These are phyloP conservation scores for Sitobion miscanthi DNA, from an alignment of 1,140 invertebrate genomes.

Conservation along the genomic window DNA sequence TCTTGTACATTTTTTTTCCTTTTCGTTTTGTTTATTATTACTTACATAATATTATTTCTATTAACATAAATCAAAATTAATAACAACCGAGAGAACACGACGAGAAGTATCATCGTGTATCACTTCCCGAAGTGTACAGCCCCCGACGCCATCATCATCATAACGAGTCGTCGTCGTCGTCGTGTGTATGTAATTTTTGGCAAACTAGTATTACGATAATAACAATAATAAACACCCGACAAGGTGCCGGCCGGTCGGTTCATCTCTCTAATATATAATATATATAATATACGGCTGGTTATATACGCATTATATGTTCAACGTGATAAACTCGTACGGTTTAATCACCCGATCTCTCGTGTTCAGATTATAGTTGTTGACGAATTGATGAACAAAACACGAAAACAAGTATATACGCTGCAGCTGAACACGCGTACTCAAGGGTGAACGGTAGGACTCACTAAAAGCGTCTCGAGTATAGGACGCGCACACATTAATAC, in stretches of 20 bases:
- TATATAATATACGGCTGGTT: neutral
- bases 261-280: neutral
- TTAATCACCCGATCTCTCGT: constrained; percentile 6
- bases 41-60: neutral
- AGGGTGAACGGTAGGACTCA: neutral
- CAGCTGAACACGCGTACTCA: neutral
- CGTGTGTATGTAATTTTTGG: constrained; percentile 20
- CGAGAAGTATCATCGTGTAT: neutral
- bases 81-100: neutral
- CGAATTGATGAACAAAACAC: constrained; percentile 4
- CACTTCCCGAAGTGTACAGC: neutral
- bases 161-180: neutral
- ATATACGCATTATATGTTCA: neutral
- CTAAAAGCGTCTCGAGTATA: neutral
- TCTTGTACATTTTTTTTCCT: neutral
- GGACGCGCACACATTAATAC: neutral
- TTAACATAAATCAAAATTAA: constrained; percentile 28
- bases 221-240: constrained; percentile 46
- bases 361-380: constrained; percentile 32
- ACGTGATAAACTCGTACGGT: constrained; percentile 29
- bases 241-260: constrained; percentile 16
- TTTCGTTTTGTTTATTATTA: neutral
- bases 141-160: neutral
- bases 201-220: constrained; percentile 39
- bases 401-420: neutral